These are phyloP conservation scores for Xenus cinereus DNA, from an alignment of 2,113 vertebrate species.

Conservation along the genomic window DNA sequence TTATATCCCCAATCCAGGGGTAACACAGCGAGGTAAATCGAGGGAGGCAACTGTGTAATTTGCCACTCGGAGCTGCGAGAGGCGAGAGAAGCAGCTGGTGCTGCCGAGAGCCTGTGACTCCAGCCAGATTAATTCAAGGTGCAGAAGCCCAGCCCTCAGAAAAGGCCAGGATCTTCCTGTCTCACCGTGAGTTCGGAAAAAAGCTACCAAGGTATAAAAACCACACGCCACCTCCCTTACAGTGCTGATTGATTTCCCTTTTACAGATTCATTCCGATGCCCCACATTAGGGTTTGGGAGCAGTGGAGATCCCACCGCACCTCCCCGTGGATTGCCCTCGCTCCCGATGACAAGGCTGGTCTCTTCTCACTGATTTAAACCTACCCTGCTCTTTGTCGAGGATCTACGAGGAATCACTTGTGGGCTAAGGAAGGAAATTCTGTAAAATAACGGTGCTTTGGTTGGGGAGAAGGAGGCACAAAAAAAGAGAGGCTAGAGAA, in stretches of 20 bases:
- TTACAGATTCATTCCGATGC: not conserved
- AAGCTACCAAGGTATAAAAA: not conserved
- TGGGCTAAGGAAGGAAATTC: not conserved
- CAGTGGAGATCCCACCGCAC: not conserved
- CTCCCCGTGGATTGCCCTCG: not conserved
- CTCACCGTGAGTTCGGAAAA: not conserved
- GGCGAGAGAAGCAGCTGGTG: not conserved
- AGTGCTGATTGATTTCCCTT: not conserved
- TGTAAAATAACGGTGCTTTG: not conserved
- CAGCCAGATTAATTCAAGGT: fast-evolving
- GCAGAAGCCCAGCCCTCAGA: not conserved
- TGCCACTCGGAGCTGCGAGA: fast-evolving
- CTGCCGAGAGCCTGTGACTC: not conserved
- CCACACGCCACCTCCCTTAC: not conserved
- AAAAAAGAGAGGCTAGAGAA: not conserved
- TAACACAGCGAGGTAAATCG: not conserved
- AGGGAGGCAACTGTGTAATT: not conserved
- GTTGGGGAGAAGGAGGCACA: fast-evolving
- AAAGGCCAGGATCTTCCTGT: not conserved
- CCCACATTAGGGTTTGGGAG: fast-evolving
- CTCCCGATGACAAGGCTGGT: not conserved
- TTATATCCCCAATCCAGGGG: not conserved
- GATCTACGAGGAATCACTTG: not conserved
- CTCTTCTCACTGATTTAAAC: not conserved
- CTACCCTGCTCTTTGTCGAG: not conserved